phyloP scores from a whole-genome alignment of 2,888 invertebrate species.

The Ophion costatus region DNA sequence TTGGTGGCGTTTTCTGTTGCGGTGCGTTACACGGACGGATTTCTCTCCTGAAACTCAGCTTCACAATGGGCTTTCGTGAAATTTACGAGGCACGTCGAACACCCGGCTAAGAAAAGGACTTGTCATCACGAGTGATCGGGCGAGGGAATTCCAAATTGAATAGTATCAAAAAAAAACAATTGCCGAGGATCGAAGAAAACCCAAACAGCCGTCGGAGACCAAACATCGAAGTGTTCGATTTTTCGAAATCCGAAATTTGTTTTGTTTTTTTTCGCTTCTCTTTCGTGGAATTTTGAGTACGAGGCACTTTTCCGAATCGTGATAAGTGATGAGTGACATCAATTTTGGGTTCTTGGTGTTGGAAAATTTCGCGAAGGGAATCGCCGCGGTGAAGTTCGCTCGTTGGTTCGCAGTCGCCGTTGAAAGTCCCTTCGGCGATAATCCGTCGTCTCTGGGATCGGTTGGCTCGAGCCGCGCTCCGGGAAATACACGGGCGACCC shows the following conservation, averaged over 20 bases:
- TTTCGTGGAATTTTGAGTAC: neutral
- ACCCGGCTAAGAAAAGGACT: neutral
- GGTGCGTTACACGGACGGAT: constrained; percentile 6
- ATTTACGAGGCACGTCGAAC: neutral
- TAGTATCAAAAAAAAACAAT: too few species aligned
- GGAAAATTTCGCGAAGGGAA: constrained; percentile 29
- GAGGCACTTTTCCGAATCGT: neutral
- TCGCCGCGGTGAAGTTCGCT: neutral
- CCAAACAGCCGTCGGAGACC: neutral
- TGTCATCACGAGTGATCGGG: too few species aligned
- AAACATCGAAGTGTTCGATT: too few species aligned
- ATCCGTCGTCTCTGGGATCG: constrained; percentile 9
- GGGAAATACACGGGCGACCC: constrained; percentile 19
- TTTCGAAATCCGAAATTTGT: too few species aligned
- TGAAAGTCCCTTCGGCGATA: constrained; percentile 9
- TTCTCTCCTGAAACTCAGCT: neutral
- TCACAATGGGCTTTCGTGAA: neutral
- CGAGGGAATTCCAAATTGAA: too few species aligned
- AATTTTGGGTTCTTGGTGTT: constrained; percentile 22
- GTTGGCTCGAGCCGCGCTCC: constrained; percentile 11
- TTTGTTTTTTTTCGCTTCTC: too few species aligned
- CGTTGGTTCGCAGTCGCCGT: constrained; percentile 22
- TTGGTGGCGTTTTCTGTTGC: constrained; percentile 17
- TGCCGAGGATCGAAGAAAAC: neutral
- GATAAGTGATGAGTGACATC: constrained; percentile 47